These are phyloP conservation scores for Aleiodes alternator DNA, from an alignment of 2,888 invertebrate genomes.

Conservation along the genomic window DNA sequence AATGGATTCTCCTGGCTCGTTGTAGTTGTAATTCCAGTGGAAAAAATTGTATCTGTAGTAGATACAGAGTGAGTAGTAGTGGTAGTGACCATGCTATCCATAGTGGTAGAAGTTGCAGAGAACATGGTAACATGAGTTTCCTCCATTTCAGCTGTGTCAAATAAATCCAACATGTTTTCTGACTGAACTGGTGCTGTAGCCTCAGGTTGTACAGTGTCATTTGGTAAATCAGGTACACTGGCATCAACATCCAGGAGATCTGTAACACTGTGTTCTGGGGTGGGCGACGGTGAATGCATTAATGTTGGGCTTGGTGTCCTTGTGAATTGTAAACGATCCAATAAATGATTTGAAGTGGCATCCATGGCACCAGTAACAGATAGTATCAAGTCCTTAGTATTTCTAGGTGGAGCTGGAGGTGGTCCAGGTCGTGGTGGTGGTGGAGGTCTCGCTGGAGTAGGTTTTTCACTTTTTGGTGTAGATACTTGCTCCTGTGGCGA, in stretches of 20 bases:
- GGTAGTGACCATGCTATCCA: constrained; percentile 38
- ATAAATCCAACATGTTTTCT: constrained; percentile 70
- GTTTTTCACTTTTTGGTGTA: constrained; percentile 57
- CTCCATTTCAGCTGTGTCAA: constrained; percentile 67
- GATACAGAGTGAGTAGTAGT: constrained; percentile 54
- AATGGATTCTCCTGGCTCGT: constrained; percentile 66
- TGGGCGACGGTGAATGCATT: constrained; percentile 91
- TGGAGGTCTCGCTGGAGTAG: constrained; percentile 62
- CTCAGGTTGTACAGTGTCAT: constrained; percentile 68
- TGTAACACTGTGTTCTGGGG: constrained; percentile 81
- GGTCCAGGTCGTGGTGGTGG: constrained; percentile 78
- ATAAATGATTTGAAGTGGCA: constrained; percentile 88
- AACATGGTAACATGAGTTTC: constrained; percentile 58
- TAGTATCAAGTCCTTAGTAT: constrained; percentile 90
- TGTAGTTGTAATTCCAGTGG: constrained; percentile 55
- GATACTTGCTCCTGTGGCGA: constrained; percentile 44
- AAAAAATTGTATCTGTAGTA: constrained; percentile 57
- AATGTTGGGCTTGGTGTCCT: constrained; percentile 92
- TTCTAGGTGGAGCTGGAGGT: constrained; percentile 82
- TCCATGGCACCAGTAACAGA: constrained; percentile 93
- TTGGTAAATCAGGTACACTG: constrained; percentile 69
- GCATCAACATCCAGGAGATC: constrained; percentile 80
- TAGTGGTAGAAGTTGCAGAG: constrained; percentile 53
- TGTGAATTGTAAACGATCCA: constrained; percentile 89
- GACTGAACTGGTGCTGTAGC: constrained; percentile 52